Evolutionary conservation across 2,888 invertebrate species (phyloP).

Genomic region (Megastigmus dorsalis): DNA sequence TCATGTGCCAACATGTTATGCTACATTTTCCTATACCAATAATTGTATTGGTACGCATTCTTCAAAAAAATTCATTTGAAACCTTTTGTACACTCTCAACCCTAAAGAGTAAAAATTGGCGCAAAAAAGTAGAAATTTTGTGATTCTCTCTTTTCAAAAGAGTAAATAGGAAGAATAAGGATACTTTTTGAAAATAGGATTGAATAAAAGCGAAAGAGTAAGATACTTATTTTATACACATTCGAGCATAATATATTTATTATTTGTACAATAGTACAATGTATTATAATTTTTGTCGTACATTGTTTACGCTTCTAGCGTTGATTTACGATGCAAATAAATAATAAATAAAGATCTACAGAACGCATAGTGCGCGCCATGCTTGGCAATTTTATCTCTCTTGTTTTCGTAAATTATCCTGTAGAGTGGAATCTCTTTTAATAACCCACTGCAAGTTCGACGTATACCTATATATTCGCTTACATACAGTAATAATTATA

Average conservation of each 20-base stretch:
- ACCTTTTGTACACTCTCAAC: too few relatives aligned
- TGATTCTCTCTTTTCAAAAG: neutral
- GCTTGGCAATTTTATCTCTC: constrained; percentile 30
- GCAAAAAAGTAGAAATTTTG: neutral
- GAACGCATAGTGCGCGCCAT: constrained; percentile 16
- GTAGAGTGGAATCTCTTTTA: neutral
- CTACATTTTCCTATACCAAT: too few relatives aligned
- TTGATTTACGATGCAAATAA: constrained; percentile 67
- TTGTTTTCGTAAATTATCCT: constrained; percentile 11
- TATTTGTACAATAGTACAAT: constrained; percentile 54
- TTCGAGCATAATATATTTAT: constrained; percentile 51
- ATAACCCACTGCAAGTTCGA: constrained; percentile 8
- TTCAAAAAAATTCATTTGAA: too few relatives aligned
- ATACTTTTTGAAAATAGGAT: neutral
- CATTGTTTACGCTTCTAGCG: constrained; percentile 65
- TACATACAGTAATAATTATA: constrained; percentile 50
- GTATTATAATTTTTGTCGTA: constrained; percentile 48
- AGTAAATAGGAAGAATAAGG: neutral
- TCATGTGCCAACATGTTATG: too few relatives aligned
- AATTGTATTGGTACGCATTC: too few relatives aligned
- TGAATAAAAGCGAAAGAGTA: neutral
- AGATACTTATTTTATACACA: constrained; percentile 2
- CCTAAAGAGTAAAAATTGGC: too few relatives aligned
- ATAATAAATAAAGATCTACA: constrained; percentile 66
- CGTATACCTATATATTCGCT: constrained; percentile 30